A percentile compares a stretch with the other conserved stretches of the same genome.
Evolutionary conservation across 2,888 invertebrate species (phyloP).

Genomic region (Tortricodes alternella): DNA sequence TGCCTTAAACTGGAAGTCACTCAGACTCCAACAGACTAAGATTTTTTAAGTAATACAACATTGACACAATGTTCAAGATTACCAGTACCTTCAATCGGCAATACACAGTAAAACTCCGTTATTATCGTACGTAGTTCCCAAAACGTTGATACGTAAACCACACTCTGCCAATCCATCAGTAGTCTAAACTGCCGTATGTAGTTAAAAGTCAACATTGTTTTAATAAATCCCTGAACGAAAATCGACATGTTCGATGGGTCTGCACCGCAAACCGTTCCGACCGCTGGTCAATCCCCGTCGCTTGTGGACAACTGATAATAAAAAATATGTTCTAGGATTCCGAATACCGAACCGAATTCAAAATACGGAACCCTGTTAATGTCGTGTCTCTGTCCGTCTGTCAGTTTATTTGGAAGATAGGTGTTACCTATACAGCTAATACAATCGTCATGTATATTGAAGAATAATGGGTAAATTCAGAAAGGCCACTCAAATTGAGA

Average conservation of each 20-base stretch:
- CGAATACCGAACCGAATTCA: neutral
- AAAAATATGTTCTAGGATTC: conserved; percentile 9
- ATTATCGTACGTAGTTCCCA: conserved; percentile 29
- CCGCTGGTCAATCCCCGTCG: conserved; percentile 36
- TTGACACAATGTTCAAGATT: too few species aligned
- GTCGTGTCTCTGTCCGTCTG: too few species aligned
- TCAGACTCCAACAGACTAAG: too few species aligned
- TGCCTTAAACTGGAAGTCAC: too few species aligned
- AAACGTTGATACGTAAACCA: conserved; percentile 38
- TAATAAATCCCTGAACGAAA: conserved; percentile 26
- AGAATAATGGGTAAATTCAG: too few species aligned
- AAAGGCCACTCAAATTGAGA: too few species aligned
- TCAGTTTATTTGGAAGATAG: too few species aligned
- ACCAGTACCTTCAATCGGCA: too few species aligned
- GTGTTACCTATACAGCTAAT: too few species aligned
- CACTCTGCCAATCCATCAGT: conserved; percentile 43
- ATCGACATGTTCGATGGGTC: conserved; percentile 55
- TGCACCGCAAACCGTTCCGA: conserved; percentile 42
- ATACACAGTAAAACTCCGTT: neutral
- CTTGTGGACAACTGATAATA: conserved; percentile 16
- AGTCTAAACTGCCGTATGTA: conserved; percentile 40
- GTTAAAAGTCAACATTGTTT: conserved; percentile 51
- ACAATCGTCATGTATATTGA: too few species aligned
- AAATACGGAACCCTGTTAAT: neutral
- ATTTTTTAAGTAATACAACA: too few species aligned